Base-by-base conservation (phyloP, 2,797 vertebrate genomes). In the Catostomus latipinnis region DNA sequence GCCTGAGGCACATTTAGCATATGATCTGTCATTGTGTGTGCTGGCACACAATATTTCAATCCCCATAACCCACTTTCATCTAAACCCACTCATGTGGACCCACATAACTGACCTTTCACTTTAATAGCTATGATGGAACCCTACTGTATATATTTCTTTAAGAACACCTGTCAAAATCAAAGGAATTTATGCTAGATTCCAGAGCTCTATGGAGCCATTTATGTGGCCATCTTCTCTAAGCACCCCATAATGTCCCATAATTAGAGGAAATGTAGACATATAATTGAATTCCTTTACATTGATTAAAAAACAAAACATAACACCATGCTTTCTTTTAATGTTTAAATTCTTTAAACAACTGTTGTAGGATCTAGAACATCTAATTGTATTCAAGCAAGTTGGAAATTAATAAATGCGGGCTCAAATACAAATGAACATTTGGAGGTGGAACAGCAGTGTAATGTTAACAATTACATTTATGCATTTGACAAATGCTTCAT, bases 1-100 rank as follows among this genome's bases (percentile, higher is more conserved):
- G 61, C 69, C 76, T 46, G 52, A 76, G 82, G 82, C 74, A 63
- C 58, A 86, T 83, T 82, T 80, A 85, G 70, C 81, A 83, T 69
- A 65, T 83, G 81, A 87, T 87, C 75, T 73, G 73, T 83, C 81
- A 76, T 65, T 65, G 62, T 65, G 49, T 74, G 67, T 65, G 22
- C 56, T 18, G 74, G 70, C 80, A 78, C 85, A 77, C 72, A 81
- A 76, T 73, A 74, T 72, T 57, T 84, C 76, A 81, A 86, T 81
- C 63, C 73, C 46, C 16, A 71, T 63, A 80, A 81, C 61, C 77
- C 58, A 50, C 53, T 66, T 80, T 53, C 45, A 69, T 52, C 73
- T 63, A 71, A 78, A 61, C 8, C 13, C 9, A 52, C 52, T 18
- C 53, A 65, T 58, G 52, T 57, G 77, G 77, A 72, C 14, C 13